phyloP scores from a whole-genome alignment of 2,888 invertebrate species.

The Heliconius ismenius region DNA sequence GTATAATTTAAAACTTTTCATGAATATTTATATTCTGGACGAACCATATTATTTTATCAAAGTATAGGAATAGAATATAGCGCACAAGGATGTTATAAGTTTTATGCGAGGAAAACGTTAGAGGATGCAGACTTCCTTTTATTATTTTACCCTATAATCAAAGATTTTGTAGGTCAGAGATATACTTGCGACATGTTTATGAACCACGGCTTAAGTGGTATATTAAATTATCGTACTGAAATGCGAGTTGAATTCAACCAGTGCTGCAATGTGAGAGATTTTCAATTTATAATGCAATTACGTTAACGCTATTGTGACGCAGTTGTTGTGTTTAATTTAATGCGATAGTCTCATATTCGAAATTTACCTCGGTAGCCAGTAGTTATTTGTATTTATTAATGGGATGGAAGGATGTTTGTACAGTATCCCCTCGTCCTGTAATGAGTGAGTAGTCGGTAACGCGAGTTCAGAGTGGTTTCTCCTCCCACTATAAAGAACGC shows the following conservation, averaged over 20 bases:
- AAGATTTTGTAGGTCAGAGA: conserved; percentile 24
- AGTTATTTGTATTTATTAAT: neutral
- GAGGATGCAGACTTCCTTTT: conserved; percentile 20
- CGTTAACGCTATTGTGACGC: conserved; percentile 25
- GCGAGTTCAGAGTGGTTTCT: no score
- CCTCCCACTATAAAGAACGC: neutral
- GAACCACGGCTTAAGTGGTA: conserved; percentile 5
- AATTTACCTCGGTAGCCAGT: neutral
- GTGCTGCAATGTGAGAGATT: neutral
- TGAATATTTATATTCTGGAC: neutral
- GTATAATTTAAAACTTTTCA: neutral
- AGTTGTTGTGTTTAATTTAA: neutral
- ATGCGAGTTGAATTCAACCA: neutral
- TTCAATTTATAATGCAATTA: conserved; percentile 7
- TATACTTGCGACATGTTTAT: conserved; percentile 11
- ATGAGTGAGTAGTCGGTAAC: neutral
- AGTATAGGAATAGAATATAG: neutral
- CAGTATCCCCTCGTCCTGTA: neutral
- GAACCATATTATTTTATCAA: neutral
- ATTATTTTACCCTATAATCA: conserved; percentile 22
- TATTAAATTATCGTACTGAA: conserved; percentile 5
- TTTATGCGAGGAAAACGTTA: conserved; percentile 17
- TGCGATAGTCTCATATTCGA: neutral
- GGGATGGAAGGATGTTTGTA: neutral
- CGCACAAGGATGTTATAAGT: conserved; percentile 6